phyloP scores from a whole-genome alignment of 2,888 invertebrate genomes.

The Sinotaia quadrata region DNA sequence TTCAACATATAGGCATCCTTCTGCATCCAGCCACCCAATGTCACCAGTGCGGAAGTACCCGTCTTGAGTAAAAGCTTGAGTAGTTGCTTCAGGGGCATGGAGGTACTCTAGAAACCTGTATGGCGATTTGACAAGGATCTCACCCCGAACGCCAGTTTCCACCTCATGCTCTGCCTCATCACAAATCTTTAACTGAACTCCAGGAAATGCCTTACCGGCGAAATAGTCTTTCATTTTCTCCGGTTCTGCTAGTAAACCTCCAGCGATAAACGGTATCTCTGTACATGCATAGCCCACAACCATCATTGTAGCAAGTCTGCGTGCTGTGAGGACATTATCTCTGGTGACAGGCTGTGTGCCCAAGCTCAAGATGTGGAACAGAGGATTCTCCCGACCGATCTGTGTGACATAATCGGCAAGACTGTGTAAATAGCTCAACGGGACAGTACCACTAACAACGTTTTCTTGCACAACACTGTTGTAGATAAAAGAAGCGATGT shows the following conservation, averaged over 20 bases:
- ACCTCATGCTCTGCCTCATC: neutral
- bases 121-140: constrained; percentile 4
- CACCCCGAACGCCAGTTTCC: constrained; percentile 1
- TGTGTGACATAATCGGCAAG: neutral
- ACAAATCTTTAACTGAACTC: constrained; percentile 8
- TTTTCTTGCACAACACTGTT: neutral
- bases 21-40: constrained; percentile 1
- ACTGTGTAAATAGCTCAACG: neutral
- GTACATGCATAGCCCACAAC: neutral
- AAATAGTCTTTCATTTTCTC: constrained; percentile 2
- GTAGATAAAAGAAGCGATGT: constrained; percentile 8
- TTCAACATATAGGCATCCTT: constrained; percentile 5
- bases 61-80: neutral
- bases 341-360: constrained; percentile 11
- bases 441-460: neutral
- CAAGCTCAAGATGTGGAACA: neutral
- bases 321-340: neutral
- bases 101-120: constrained; percentile 8
- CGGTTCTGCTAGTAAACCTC: neutral
- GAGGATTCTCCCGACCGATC: neutral
- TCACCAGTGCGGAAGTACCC: constrained; percentile 19
- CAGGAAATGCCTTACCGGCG: neutral
- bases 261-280: neutral
- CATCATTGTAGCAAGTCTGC: neutral
- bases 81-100: neutral